These are phyloP conservation scores for Tetrapedia diversipes DNA, from an alignment of 2,888 invertebrate genomes.

Conservation along the genomic window DNA sequence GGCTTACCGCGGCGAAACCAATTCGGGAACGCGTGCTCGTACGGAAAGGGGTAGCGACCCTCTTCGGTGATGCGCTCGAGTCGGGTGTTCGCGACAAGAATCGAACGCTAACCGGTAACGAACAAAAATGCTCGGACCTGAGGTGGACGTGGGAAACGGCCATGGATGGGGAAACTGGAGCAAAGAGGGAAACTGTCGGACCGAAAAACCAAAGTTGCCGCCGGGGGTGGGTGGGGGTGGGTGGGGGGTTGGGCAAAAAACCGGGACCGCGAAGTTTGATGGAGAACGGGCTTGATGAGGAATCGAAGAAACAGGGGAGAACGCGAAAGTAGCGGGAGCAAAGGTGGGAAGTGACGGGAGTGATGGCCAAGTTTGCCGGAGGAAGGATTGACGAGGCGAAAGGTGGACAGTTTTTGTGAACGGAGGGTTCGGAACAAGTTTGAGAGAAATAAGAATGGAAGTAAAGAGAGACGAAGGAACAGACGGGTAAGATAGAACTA, in stretches of 20 bases:
- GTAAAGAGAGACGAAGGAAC: no score
- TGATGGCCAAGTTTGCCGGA: neutral
- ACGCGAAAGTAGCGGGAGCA: conserved; percentile 10
- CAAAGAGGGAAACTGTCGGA: conserved; percentile 44
- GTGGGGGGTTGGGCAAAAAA: conserved; percentile 11
- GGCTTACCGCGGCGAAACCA: no score
- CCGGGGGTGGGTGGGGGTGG: neutral
- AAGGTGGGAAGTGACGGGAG: neutral
- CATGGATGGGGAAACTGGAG: conserved; percentile 37
- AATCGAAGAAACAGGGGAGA: conserved; percentile 39
- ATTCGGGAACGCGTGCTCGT: conserved; percentile 2
- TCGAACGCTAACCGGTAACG: conserved; percentile 40
- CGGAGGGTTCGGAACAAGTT: no score
- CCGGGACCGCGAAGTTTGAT: conserved; percentile 25
- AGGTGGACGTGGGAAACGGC: conserved; percentile 2
- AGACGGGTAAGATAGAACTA: no score
- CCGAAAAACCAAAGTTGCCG: conserved; percentile 29
- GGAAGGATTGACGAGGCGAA: conserved; percentile 9
- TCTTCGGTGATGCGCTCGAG: conserved; percentile 20
- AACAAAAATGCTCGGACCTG: conserved; percentile 31
- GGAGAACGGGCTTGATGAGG: conserved; percentile 45
- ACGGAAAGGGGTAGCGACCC: conserved; percentile 12
- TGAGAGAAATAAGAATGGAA: no score
- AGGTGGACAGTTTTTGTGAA: neutral
- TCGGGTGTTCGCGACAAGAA: conserved; percentile 33